Base-by-base conservation (phyloP, 2,797 vertebrate species). In the Pangasius sanitwongsei region DNA sequence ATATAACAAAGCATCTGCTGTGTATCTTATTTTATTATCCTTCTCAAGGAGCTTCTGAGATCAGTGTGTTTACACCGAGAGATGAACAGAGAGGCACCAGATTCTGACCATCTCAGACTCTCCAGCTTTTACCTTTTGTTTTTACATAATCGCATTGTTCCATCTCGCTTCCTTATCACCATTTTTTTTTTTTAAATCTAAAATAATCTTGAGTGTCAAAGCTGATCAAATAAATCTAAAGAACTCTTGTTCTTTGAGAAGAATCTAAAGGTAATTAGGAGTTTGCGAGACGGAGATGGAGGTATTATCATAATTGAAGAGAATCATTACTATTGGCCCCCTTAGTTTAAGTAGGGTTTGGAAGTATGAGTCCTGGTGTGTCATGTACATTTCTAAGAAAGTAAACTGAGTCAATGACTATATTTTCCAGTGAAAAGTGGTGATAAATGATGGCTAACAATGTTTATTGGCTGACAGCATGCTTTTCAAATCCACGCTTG, bases 1-100 rank as follows among this genome's bases (percentile, higher is more conserved):
- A 94, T 25, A 82, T 1, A 28, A 63, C 59, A 63, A 44, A 63
- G 6, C 20, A 61, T 44, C 59, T 83, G 80, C 53, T 59, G 31
- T 18, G 3, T 4, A 53, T 78, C 15, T 9, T 18, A n/a, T 5
- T 18, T 13, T 6, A 50, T 6, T 15, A 44, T 74, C 37, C 37
- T 74, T 20, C 12, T 74, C 70, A 41, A 74, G 70, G 37, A 77
- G 25, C 28, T 78, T 78, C 72, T 48, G 72, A 75, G 72, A 44
- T 44, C 70, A 31, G 23, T 23, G 20, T 61, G 23, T 23, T 61
- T 61, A 25, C 20, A 25, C 28, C 9, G 12, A n/a, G 12, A n/a
- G 31, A 5, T 69, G 65, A 69, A 69, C n/a, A 12, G 63, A 67
- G 28, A 44, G 72, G 9, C 72, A 48, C 23, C 72, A 28, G 72